Base-by-base conservation (phyloP, 2,888 invertebrate species). In the Drosophila imparisetae region DNA sequence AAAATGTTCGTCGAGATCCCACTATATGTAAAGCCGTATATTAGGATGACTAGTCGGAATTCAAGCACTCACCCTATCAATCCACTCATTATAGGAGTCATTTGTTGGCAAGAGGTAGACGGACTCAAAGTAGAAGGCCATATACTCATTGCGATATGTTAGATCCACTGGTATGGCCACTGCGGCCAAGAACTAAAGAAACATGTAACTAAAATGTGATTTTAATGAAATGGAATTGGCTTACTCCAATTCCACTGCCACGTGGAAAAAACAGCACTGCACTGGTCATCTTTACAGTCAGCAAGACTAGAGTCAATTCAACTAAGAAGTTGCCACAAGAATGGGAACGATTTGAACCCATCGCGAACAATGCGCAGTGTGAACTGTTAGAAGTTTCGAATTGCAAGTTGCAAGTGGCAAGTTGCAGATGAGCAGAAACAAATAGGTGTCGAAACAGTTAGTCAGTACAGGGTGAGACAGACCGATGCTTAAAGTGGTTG, bases 101-200 rank as follows among this genome's bases (percentile, higher is more conserved):
- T 94, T 94, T 30, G 94, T 94, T 0, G 96, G 95, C 6, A 95
- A 91, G 50, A 91, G 92, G 92, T 96, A 96, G 89, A 95, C 95
- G 0, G 95, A 94, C 87, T 96, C 96, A 88, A 96, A 95, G 93
- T 96, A 96, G 90, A 95, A 96, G 0, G 96, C 96, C 61, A 96
- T 93, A 83, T 96, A 96, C 7, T 96, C 95, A 89, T 95, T 95
- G 78, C 95, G 95, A 75, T 95, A 94, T 0, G 95, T 95, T 4
- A 95, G 93, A 82, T 95, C 95, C 24, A 96, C 91, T 0, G 96
- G 96, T 45, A 96, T 94, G 0, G 96, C 95, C 72, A 96, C 94
- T 0, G 96, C 96, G 15, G 96, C 88, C 86, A 96, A 95, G 24
- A 95, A 93, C 96, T 96, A 92, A 27, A 93, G 93, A 15, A 0